Evolutionary conservation across 2,888 invertebrate genomes (phyloP), one percentile per base, ranked within the genome.

Genomic region (Crematogaster levior): DNA sequence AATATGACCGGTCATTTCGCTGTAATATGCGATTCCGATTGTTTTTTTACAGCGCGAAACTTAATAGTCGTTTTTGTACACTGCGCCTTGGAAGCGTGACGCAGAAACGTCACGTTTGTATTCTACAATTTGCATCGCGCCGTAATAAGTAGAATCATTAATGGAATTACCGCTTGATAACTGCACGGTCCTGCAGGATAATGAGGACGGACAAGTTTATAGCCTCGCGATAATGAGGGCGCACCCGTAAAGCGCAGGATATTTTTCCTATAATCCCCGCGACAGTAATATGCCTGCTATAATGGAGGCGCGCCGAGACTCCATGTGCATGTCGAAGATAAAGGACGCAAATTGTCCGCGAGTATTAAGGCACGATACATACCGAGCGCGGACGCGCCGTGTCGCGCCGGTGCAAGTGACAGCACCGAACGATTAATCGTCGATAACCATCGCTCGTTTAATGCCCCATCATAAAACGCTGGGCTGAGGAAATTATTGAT

Each of bases 401-500:
- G n/a, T n/a, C n/a, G n/a, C 80, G 46, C 79, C 66, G 58, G 82
- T 88, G 88, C 85, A 70, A 75, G 82, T 89, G 89, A 89, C 89
- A 89, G 86, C n/a, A n/a, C 72, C 30, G 72, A 48, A 74, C 87
- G 89, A 92, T 92, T 90, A 89, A 92, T 92, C 90, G 88, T 84
- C 90, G 91, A 91, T 91, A 90, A 90, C 87, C 88, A 88, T 85
- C 89, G 81, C 81, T 85, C 87, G 85, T 86, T 90, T 85, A 88
- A 91, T 90, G 86, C 84, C 80, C 88, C 85, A 85, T 91, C 92
- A 88, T 91, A 91, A 92, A 91, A 91, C 89, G 84, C 87, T 89
- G 85, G 86, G 82, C 81, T 81, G 90, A 85, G 89, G 84, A 87
- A 90, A 89, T 91, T 91, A 92, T 92, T 90, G 92, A 92, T 91